Evolutionary conservation across 2,797 vertebrate genomes (phyloP).

Genomic region (Serranus cabrilla): DNA sequence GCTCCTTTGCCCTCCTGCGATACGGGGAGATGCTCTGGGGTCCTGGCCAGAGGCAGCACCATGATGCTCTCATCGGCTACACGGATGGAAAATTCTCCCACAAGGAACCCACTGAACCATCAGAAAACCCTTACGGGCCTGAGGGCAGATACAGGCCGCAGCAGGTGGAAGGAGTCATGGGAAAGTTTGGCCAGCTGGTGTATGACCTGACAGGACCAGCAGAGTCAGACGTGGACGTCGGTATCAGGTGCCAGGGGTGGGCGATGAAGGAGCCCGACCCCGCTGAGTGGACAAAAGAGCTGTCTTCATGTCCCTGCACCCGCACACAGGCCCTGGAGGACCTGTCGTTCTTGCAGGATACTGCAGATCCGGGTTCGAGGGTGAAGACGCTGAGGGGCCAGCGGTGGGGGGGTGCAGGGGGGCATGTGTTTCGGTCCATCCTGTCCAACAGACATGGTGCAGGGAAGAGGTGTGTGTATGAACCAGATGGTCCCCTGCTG

Average conservation of each 20-base stretch:
- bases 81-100: slow-evolving; percentile 81
- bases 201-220: slow-evolving; percentile 80
- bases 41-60: slow-evolving; percentile 81
- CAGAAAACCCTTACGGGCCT: slow-evolving; percentile 80
- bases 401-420: slow-evolving; percentile 77
- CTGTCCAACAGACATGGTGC: slow-evolving; percentile 81
- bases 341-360: slow-evolving; percentile 81
- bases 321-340: slow-evolving; percentile 83
- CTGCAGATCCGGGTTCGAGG: slow-evolving; percentile 40
- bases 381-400: slow-evolving; percentile 73
- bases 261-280: slow-evolving; percentile 81
- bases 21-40: slow-evolving; percentile 88
- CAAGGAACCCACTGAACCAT: slow-evolving; percentile 77
- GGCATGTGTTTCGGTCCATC: slow-evolving; percentile 80
- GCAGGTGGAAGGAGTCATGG: slow-evolving; percentile 77
- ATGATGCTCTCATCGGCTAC: slow-evolving; percentile 86
- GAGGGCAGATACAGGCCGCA: slow-evolving; percentile 87
- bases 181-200: slow-evolving; percentile 81
- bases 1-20: slow-evolving; percentile 85
- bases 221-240: slow-evolving; percentile 60
- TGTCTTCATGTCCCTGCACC: slow-evolving; percentile 86
- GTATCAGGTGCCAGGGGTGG: slow-evolving; percentile 84
- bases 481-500: slow-evolving; percentile 84
- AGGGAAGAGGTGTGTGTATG: slow-evolving; percentile 87
- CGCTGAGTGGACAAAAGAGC: slow-evolving; percentile 72